These are phyloP conservation scores for Sisyra nigra DNA, from an alignment of 2,888 invertebrate genomes.

Conservation along the genomic window DNA sequence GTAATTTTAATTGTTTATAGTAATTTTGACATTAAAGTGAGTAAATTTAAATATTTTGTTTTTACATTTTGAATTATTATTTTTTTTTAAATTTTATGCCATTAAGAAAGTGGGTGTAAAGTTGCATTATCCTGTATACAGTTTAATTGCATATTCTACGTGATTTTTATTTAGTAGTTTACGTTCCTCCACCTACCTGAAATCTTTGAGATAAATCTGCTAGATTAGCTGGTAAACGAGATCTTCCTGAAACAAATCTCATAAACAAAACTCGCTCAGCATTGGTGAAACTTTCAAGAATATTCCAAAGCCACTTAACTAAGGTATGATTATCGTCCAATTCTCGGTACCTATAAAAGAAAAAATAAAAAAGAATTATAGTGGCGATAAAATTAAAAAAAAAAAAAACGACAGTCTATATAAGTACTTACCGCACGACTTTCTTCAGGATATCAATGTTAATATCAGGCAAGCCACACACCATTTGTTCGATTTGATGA, in stretches of 20 bases:
- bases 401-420: background rate
- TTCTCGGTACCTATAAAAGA: constrained; percentile 36
- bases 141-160: too few relatives aligned
- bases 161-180: too few relatives aligned
- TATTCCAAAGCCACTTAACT: constrained; percentile 46
- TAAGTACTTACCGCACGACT: constrained; percentile 35
- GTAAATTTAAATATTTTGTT: too few relatives aligned
- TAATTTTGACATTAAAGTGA: too few relatives aligned
- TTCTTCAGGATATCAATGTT: constrained; percentile 39
- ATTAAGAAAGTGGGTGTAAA: too few relatives aligned
- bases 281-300: constrained; percentile 41
- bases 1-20: too few relatives aligned
- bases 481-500: constrained; percentile 39
- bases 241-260: constrained; percentile 47
- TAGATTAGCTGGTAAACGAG: constrained; percentile 43
- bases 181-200: too few relatives aligned
- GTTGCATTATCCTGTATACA: too few relatives aligned
- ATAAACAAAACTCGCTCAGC: constrained; percentile 45
- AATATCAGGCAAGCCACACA: constrained; percentile 44
- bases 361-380: background rate
- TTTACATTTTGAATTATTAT: too few relatives aligned
- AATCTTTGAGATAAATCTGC: constrained; percentile 48
- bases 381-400: background rate
- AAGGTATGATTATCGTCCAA: constrained; percentile 40
- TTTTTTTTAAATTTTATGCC: too few relatives aligned